Base-by-base conservation (phyloP, 37 sponge, comb jelly and placozoan genomes). In the Chondrilla cf. caribensis region DNA sequence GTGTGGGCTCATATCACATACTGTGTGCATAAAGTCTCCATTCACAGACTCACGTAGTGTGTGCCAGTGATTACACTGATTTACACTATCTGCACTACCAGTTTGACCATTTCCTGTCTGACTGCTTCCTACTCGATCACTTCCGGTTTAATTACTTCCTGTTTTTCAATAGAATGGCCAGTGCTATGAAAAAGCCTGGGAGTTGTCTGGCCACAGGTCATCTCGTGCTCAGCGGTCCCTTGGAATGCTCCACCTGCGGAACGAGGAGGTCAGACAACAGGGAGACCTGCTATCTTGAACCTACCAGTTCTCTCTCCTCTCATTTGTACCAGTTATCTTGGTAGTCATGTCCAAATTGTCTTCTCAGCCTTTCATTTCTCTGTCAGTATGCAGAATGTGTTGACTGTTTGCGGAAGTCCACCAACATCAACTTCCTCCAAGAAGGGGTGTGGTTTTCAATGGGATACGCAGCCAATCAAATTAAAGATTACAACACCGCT, bases 361-460 rank as follows among this genome's bases (percentile, higher is more conserved):
- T n/a, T n/a, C n/a, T n/a, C n/a, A n/a, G n/a, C n/a, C n/a, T n/a
- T 60, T 60, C 29, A 60, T 15, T 60, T 60, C 29, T 28, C 64
- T 60, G 58, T 29, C 66, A 86, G 86, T 94, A 77, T 70, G 54
- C 82, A 35, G 87, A 94, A 54, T 83, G 89, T 40, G 72, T 86
- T 8, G 40, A 83, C 24, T 58, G 86, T 60, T 58, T 94, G 22
- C 75, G 90, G 87, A 71, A 66, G 28, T 84, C 95, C 14, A 47
- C 90, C 26, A 47, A 71, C 19, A 85, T 94, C 57, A 90, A 90
- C 67, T 81, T 42, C 59, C 33, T 85, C 21, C 79, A 95, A 87
- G 96, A 81, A 38, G 85, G 86, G 21, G 54, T 95, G 65, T 97
- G 98, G 98, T 97, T 97, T 79, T 84, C 91, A 25, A 68, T 95